Percentiles rank a stretch among this genome's conserved stretches.
phyloP scores from a whole-genome alignment of 2,888 invertebrate genomes.

The Hololepta plana region DNA sequence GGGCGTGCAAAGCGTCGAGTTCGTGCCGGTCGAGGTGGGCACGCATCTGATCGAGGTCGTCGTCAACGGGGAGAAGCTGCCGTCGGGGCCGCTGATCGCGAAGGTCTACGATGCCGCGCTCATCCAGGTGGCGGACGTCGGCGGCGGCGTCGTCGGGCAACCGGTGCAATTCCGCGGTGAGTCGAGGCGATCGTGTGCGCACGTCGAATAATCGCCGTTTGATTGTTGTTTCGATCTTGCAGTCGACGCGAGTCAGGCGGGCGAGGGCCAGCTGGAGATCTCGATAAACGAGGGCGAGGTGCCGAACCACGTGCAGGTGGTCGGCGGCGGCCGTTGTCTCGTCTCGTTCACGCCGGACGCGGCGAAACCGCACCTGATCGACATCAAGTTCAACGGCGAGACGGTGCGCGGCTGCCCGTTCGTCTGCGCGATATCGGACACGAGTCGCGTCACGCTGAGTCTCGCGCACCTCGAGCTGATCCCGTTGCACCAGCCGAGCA shows the following conservation, averaged over 20 bases:
- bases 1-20: constrained; percentile 70
- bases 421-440: constrained; percentile 67
- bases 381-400: constrained; percentile 91
- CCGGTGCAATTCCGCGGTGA: constrained; percentile 91
- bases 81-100: constrained; percentile 78
- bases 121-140: constrained; percentile 87
- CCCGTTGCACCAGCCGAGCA: constrained; percentile 64
- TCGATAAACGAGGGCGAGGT: constrained; percentile 98
- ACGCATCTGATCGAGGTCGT: constrained; percentile 81
- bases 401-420: constrained; percentile 84
- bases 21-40: constrained; percentile 84
- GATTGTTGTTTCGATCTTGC: no score
- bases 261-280: constrained; percentile 97
- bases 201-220: no score
- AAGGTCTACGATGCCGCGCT: constrained; percentile 90
- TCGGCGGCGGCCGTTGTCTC: constrained; percentile 85
- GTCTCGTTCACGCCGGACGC: constrained; percentile 89
- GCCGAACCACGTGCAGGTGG: constrained; percentile 93
- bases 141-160: constrained; percentile 86
- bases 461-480: constrained; percentile 64
- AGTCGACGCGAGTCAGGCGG: constrained; percentile 97
- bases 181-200: constrained; percentile 7
- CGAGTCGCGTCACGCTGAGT: constrained; percentile 55
- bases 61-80: constrained; percentile 76
- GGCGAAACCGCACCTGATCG: constrained; percentile 79